Evolutionary conservation across 2,888 invertebrate genomes (phyloP), one percentile per base, ranked within the genome.

Genomic region (Agriopis leucophaearia): DNA sequence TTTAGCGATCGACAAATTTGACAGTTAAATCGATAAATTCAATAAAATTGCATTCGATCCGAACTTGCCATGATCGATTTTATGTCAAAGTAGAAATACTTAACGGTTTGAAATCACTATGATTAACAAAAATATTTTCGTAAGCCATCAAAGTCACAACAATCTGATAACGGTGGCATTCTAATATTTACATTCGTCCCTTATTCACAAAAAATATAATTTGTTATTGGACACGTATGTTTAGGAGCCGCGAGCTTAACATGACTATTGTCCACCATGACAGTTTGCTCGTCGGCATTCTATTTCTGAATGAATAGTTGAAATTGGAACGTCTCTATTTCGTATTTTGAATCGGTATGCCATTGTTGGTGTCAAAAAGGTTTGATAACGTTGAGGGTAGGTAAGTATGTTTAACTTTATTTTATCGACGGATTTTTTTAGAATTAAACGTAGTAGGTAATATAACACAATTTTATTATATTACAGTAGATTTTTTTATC

Each of bases 211-310:
- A 81, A 81, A 85, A 79, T 79, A 79, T 78, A 79, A 83, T 81
- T 82, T 85, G 88, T 85, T 88, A 87, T 88, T 83, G 79, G 84
- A 88, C 88, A 88, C 84, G 86, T 80, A 77, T 82, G 79, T 83
- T 83, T 82, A 77, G 81, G 76, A 78, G 69, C 76, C 77, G 81
- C 82, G 71, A 66, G 84, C 83, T 76, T 78, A 82, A 80, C 81
- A 64, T 57, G 57, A 72, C 82, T 78, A 84, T 90, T 90, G 90
- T 90, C 69, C 70, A 55, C 73, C 64, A 70, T 90, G 90, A 90
- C 90, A 90, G 88, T 85, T 86, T 83, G 81, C 82, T 84, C 88
- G 88, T 77, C 77, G 79, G 77, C 75, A 67, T 85, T 84, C 80
- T 75, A 75, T 78, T 77, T 81, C 74, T 72, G 76, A 82, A 74